Conservation (phyloP, 2,888 invertebrate genomes). For the Brachypterus glaber region DNA sequence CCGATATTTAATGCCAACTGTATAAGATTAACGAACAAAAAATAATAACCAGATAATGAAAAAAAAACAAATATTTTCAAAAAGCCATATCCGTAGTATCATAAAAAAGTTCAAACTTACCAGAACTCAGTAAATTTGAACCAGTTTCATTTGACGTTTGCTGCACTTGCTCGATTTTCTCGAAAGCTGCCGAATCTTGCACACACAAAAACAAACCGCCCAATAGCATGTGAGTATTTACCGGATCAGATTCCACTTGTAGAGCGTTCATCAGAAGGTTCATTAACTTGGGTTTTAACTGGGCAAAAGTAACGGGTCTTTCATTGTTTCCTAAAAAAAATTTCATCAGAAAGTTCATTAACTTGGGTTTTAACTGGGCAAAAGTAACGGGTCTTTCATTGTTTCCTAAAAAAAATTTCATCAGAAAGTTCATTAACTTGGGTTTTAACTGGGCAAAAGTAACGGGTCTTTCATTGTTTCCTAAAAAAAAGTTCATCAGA, state of each 20-base stretch:
- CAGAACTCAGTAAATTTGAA: conserved; percentile 59
- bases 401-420: conserved; percentile 20
- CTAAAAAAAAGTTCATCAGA: conserved; percentile 50
- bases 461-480: conserved; percentile 31
- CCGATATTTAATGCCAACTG: too few species aligned
- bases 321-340: conserved; percentile 25
- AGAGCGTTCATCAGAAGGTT: conserved; percentile 75
- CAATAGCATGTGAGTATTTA: conserved; percentile 79
- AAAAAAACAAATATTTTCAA: background rate
- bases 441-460: conserved; percentile 65
- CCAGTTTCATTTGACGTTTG: conserved; percentile 46
- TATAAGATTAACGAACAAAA: too few species aligned
- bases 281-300: conserved; percentile 64
- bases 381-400: conserved; percentile 45
- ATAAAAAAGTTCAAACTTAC: too few species aligned
- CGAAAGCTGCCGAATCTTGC: conserved; percentile 68
- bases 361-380: conserved; percentile 59
- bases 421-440: conserved; percentile 67
- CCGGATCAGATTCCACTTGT: conserved; percentile 73
- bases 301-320: conserved; percentile 49
- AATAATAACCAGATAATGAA: conserved; percentile 1
- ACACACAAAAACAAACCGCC: conserved; percentile 70
- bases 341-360: conserved; percentile 54
- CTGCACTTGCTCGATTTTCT: conserved; percentile 56
- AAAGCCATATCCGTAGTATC: too few species aligned